A percentile compares a stretch with the other conserved stretches of the same genome.
Evolutionary conservation across 2,888 invertebrate genomes (phyloP).

Genomic region (Uropetala carovei): DNA sequence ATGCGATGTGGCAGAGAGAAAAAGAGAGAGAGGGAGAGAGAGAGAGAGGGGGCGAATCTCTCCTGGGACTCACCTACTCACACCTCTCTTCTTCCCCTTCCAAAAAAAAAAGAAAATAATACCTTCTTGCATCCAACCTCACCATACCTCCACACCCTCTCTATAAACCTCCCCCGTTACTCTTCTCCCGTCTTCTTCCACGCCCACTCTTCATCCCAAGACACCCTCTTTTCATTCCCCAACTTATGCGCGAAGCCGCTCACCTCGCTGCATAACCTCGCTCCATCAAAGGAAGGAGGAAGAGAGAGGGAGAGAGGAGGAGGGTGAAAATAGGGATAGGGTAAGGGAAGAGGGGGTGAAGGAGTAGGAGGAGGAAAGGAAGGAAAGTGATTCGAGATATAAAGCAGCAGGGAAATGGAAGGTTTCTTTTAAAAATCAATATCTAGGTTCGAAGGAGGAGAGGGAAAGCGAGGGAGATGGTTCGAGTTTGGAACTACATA

Average conservation of each 20-base stretch:
- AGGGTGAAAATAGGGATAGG: background rate
- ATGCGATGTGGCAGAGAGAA: background rate
- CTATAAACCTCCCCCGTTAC: too few relatives aligned
- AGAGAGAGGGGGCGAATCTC: background rate
- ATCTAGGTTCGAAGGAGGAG: background rate
- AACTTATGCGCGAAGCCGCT: background rate
- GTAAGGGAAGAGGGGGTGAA: background rate
- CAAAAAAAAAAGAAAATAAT: too few relatives aligned
- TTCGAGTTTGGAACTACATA: background rate
- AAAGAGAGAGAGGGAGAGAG: background rate
- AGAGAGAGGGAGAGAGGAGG: background rate
- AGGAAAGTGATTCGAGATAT: background rate
- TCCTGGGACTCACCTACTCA: background rate
- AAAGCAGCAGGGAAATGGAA: background rate
- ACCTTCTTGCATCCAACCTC: too few relatives aligned
- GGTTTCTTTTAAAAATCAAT: slow-evolving; percentile 17
- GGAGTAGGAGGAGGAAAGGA: background rate
- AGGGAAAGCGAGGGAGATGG: background rate
- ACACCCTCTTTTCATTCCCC: background rate
- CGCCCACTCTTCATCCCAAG: too few relatives aligned
- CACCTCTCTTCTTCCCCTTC: background rate
- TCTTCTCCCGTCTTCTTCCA: too few relatives aligned
- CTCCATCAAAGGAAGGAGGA: too few relatives aligned
- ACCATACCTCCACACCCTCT: too few relatives aligned
- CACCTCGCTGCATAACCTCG: slow-evolving; percentile 17